Percentiles rank a stretch among this genome's conserved stretches.
phyloP scores from a whole-genome alignment of 2,113 vertebrate genomes.

The Xenus cinereus region DNA sequence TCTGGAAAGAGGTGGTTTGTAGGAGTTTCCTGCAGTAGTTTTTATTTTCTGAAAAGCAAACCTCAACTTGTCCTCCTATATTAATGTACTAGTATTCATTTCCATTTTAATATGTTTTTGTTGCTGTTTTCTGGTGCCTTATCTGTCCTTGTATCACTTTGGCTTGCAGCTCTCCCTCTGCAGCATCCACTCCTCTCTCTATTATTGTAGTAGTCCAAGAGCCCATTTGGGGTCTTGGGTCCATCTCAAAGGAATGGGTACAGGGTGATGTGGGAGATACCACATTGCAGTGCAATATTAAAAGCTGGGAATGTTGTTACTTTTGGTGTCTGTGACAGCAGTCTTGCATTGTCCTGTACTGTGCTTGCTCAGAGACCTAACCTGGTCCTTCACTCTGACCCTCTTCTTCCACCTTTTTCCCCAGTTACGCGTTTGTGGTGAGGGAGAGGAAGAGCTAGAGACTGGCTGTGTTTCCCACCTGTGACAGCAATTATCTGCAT shows the following conservation, averaged over 20 bases:
- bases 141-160: not conserved
- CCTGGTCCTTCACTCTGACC: not conserved
- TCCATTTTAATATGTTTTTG: not conserved
- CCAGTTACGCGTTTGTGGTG: rapidly evolving
- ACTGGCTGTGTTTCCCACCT: not conserved
- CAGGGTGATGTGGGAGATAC: too few relatives aligned
- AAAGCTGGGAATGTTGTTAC: too few relatives aligned
- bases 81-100: not conserved
- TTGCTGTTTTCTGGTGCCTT: not conserved
- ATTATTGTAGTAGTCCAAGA: not conserved
- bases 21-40: not conserved
- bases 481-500: not conserved
- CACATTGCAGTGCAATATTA: too few relatives aligned
- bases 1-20: conserved; percentile 14
- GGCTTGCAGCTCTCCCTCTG: not conserved
- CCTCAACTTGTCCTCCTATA: rapidly evolving
- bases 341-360: not conserved
- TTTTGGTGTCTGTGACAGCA: not conserved
- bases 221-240: not conserved
- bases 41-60: not conserved
- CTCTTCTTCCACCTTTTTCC: not conserved
- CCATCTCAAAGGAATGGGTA: not conserved
- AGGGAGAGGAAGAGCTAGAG: not conserved
- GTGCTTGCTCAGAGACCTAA: rapidly evolving
- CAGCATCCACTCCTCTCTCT: not conserved